These are phyloP conservation scores for Phalera bucephala DNA, from an alignment of 2,888 invertebrate species.

Conservation along the genomic window DNA sequence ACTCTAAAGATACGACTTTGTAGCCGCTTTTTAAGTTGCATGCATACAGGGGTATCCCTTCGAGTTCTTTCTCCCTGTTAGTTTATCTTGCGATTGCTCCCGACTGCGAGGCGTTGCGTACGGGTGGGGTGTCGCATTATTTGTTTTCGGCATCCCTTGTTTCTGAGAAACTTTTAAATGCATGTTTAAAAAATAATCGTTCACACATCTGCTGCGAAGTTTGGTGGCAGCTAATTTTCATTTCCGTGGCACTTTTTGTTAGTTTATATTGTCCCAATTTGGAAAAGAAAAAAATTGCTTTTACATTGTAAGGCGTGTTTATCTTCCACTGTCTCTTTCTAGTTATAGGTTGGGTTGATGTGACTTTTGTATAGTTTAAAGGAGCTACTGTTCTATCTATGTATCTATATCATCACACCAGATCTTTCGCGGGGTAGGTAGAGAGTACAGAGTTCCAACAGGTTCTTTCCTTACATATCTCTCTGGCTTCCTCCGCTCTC, in stretches of 20 bases:
- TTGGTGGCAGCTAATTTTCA: constrained; percentile 1
- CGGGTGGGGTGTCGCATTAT: constrained; percentile 20
- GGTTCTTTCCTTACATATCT: too few species aligned
- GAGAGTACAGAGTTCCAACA: too few species aligned
- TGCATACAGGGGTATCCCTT: constrained; percentile 33
- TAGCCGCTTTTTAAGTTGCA: constrained; percentile 50
- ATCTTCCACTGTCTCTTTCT: too few species aligned
- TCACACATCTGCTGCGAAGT: constrained; percentile 15
- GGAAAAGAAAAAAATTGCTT: too few species aligned
- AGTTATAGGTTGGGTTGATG: too few species aligned
- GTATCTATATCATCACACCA: too few species aligned
- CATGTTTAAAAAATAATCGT: constrained; percentile 16
- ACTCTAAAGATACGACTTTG: constrained; percentile 54
- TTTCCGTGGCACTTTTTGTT: constrained; percentile 10
- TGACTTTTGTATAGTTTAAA: too few species aligned
- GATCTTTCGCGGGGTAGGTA: too few species aligned
- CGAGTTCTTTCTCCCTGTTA: constrained; percentile 36
- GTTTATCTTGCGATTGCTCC: constrained; percentile 35
- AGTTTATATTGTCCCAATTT: too few species aligned
- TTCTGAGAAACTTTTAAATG: constrained; percentile 16
- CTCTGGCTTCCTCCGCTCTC: too few species aligned
- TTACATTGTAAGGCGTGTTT: too few species aligned
- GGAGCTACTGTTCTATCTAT: too few species aligned
- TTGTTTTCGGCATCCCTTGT: constrained; percentile 26
- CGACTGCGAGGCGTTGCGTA: constrained; percentile 24